Conservation (phyloP, 2,113 vertebrate genomes). For the Rattus norvegicus region DNA sequence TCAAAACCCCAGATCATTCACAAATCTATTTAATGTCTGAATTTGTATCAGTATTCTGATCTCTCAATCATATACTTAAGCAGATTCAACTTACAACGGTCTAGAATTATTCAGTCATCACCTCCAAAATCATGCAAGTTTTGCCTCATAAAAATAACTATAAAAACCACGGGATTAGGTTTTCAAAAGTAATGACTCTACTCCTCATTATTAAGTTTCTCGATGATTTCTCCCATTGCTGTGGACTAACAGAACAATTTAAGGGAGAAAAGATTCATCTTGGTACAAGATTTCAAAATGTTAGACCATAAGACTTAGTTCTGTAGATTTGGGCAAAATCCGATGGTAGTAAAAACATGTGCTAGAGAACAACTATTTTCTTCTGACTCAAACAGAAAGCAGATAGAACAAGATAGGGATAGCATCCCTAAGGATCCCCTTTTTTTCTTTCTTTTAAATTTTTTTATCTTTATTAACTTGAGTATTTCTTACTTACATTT, state of each 20-base stretch:
- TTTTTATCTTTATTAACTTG: too few species aligned
- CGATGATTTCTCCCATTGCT: background rate
- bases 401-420: background rate
- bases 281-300: background rate
- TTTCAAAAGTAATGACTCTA: background rate
- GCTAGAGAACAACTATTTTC: background rate
- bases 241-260: background rate
- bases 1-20: background rate
- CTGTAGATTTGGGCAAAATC: background rate
- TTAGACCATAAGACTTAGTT: background rate
- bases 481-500: too few species aligned
- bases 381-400: background rate
- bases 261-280: background rate
- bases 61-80: background rate
- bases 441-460: too few species aligned
- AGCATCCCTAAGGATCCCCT: background rate
- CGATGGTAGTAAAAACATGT: background rate
- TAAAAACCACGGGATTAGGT: background rate
- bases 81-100: background rate
- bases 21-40: background rate
- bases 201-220: background rate
- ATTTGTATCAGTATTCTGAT: background rate
- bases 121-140: background rate
- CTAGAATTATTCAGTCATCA: background rate
- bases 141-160: background rate